Percentiles rank a stretch among this genome's conserved stretches.
phyloP scores from a whole-genome alignment of 53 echinoderm and acorn worm genomes.

The Antedon mediterranea region DNA sequence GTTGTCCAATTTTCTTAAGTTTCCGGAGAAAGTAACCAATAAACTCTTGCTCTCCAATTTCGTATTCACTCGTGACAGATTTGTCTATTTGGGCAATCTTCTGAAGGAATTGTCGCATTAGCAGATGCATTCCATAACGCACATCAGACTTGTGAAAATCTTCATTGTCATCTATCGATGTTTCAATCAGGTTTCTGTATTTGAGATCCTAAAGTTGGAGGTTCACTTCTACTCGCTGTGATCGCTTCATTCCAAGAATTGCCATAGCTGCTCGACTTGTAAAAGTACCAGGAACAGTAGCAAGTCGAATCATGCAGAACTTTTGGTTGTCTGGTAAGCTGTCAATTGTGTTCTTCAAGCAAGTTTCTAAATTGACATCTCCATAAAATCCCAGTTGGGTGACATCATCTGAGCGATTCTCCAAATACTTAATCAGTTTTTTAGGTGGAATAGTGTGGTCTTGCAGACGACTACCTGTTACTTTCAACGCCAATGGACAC shows the following conservation, averaged over 20 bases:
- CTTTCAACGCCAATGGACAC: constrained; percentile 73
- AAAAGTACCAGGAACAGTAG: constrained; percentile 82
- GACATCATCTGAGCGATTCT: constrained; percentile 16
- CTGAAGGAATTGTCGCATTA: constrained; percentile 70
- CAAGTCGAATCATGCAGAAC: constrained; percentile 44
- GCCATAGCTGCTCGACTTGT: constrained; percentile 61
- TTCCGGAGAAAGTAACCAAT: constrained; percentile 36
- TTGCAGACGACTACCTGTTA: constrained; percentile 75
- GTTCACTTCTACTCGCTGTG: constrained; percentile 43
- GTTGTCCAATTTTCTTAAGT: constrained; percentile 5
- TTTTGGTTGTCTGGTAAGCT: constrained; percentile 38
- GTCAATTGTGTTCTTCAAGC: constrained; percentile 54
- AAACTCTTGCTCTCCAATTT: constrained; percentile 46
- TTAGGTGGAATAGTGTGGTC: constrained; percentile 64
- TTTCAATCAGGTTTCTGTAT: constrained; percentile 80
- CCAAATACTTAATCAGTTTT: constrained; percentile 49
- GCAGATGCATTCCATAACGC: constrained; percentile 63
- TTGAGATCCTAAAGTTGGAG: constrained; percentile 67
- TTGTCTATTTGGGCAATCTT: constrained; percentile 32
- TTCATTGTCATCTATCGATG: constrained; percentile 17
- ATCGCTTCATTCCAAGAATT: constrained; percentile 48
- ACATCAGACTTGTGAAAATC: constrained; percentile 7
- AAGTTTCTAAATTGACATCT: constrained; percentile 50
- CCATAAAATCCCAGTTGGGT: constrained; percentile 47
- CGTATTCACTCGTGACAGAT: constrained; percentile 21